Evolutionary conservation across 2,888 invertebrate species (phyloP).

Genomic region (Pyrochroa serraticornis): DNA sequence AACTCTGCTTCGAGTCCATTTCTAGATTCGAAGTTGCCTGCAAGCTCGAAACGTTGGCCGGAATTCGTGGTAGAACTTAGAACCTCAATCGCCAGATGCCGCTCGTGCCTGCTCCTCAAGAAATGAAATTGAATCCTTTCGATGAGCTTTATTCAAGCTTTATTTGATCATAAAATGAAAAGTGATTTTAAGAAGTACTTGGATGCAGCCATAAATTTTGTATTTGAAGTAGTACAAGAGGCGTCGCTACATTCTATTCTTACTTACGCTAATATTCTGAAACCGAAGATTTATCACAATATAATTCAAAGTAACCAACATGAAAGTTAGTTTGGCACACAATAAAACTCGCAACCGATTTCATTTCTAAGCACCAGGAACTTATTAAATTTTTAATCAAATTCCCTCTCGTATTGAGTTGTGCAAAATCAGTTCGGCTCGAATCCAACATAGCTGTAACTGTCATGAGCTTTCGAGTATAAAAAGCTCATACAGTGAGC

Average conservation of each 20-base stretch:
- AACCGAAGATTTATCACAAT: slow-evolving; percentile 19
- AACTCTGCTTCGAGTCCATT: no score
- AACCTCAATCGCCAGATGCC: slow-evolving; percentile 7
- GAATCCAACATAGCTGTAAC: slow-evolving; percentile 49
- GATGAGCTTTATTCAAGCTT: slow-evolving; percentile 29
- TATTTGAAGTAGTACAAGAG: slow-evolving; percentile 29
- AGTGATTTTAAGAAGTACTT: slow-evolving; percentile 41
- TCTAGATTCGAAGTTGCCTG: no score
- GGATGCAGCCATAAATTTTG: slow-evolving; percentile 33
- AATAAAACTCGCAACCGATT: not conserved
- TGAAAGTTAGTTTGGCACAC: no score
- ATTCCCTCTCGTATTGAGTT: slow-evolving; percentile 8
- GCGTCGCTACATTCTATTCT: slow-evolving; percentile 33
- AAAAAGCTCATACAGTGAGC: slow-evolving; percentile 53
- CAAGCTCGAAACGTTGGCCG: no score
- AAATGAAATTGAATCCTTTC: not conserved
- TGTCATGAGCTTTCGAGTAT: slow-evolving; percentile 54
- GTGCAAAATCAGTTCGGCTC: slow-evolving; percentile 24
- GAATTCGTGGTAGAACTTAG: no score
- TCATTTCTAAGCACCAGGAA: not conserved
- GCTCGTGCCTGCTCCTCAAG: not conserved
- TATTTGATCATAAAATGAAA: slow-evolving; percentile 42
- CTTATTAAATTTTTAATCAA: not conserved
- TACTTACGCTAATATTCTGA: slow-evolving; percentile 27
- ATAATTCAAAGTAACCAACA: not conserved